Evolutionary conservation across 2,888 invertebrate species (phyloP).

Genomic region (Ennomos quercinarius): DNA sequence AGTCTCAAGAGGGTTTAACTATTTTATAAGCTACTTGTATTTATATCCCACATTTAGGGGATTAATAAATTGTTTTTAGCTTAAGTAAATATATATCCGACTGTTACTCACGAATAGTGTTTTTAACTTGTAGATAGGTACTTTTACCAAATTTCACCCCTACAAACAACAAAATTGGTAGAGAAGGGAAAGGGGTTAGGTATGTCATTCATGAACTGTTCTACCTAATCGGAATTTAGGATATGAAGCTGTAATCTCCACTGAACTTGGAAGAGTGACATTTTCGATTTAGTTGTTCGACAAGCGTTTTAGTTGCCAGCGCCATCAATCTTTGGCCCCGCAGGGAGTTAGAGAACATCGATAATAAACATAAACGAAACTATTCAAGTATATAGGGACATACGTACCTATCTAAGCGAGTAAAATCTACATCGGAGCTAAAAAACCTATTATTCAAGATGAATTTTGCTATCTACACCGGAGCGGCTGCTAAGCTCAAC

Average conservation of each 20-base stretch:
- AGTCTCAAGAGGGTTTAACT: constrained; percentile 22
- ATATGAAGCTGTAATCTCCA: not conserved
- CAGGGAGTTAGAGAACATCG: constrained; percentile 19
- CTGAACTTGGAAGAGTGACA: constrained; percentile 35
- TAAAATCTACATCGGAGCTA: too few species aligned
- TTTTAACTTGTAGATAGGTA: too few species aligned
- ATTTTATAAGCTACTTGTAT: constrained; percentile 11
- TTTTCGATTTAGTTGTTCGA: constrained; percentile 48
- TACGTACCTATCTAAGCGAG: too few species aligned
- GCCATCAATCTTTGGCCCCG: constrained; percentile 48
- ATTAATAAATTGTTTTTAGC: not conserved
- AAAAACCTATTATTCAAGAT: too few species aligned
- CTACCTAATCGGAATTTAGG: not conserved
- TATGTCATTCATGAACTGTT: too few species aligned
- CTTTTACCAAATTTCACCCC: too few species aligned
- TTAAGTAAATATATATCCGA: not conserved
- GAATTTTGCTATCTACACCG: too few species aligned
- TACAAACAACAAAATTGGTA: too few species aligned
- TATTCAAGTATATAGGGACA: constrained; percentile 1
- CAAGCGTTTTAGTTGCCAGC: constrained; percentile 29
- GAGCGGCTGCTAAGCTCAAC: too few species aligned
- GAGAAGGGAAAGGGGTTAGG: too few species aligned
- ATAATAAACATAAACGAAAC: constrained; percentile 27
- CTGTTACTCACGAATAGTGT: too few species aligned
- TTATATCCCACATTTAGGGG: not conserved